Base-by-base conservation (phyloP, 2,113 vertebrate species). In the Erythrocercus mccallii region DNA sequence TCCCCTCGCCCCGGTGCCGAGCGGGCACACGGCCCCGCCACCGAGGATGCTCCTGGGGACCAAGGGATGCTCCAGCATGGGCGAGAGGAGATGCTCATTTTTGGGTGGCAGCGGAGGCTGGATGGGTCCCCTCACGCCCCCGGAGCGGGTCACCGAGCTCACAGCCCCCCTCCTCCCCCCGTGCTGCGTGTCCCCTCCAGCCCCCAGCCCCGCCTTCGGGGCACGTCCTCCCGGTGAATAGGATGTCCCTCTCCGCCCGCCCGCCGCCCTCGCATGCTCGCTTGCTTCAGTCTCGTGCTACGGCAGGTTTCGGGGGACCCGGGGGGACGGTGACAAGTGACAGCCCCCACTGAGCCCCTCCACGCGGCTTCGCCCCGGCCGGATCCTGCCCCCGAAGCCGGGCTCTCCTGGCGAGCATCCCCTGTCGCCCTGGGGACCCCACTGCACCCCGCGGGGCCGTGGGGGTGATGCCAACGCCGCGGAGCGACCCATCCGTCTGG, bases 241-340 rank as follows among this genome's bases (percentile, higher is more conserved):
- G 70, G 86, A 81, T 80, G 88, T 58, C 78, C 68, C 69, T 48
- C 78, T 91, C 71, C 18, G 17, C 89, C 71, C 18, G 17, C 89
- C 92, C 74, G 7, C 94, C n/a, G 21, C 82, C 88, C 91, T 93
- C 88, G 97, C 97, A 97, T 97, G 97, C 95, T 96, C 48, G 95
- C 96, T 97, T 94, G 96, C 97, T 97, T 97, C 95, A 80, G 91
- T 97, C 93, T 97, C 56, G 92, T 96, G 90, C 86, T 95, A 96
- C 37, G 68, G 93, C 92, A 96, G 91, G 94, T 71, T 61, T 79
- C 42, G 38, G 86, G 82, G 42, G 27, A 64, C 48, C 66, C 10
- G 54, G 79, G 92, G 89, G 54, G 24, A 69, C 3, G 15, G 72
- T 81, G 81, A 95, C 92, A 86, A 93, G 84, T 53, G 90, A 56